These are phyloP conservation scores for Neomorphus geoffroyi DNA, from an alignment of 2,797 vertebrate genomes.

Conservation along the genomic window DNA sequence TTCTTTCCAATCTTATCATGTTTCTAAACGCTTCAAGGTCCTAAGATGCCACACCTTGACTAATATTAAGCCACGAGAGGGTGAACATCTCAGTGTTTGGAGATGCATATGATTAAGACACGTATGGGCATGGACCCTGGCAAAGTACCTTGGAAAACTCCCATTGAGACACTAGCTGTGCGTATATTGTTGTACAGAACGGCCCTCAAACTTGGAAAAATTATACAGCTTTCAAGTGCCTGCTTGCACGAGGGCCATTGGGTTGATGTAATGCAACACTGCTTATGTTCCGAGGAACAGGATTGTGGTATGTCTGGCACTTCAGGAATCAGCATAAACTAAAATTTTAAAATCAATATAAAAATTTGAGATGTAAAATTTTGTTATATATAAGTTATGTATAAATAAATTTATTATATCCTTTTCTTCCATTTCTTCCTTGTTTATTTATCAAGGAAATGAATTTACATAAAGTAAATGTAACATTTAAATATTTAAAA, in stretches of 20 bases:
- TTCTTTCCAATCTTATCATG: neutral
- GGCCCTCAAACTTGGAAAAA: neutral
- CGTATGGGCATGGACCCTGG: too few species aligned
- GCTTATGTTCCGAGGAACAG: neutral
- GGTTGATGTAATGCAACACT: neutral
- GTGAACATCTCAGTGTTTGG: neutral
- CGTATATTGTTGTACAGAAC: neutral
- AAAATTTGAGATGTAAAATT: neutral
- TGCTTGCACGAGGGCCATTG: fast-evolving
- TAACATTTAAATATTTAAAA: conserved; percentile 72
- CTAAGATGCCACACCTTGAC: neutral
- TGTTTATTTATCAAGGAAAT: neutral
- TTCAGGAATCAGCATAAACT: neutral
- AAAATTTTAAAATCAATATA: neutral
- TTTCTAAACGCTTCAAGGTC: neutral
- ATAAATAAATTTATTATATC: neutral
- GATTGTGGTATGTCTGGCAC: fast-evolving
- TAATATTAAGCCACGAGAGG: neutral
- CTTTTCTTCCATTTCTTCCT: fast-evolving
- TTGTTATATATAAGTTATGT: neutral
- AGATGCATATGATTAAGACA: neutral
- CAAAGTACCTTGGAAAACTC: neutral
- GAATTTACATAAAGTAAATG: conserved; percentile 42
- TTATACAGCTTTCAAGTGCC: neutral
- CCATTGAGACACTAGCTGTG: neutral